Base-by-base conservation (phyloP, 2,113 vertebrate genomes). In the Oncorhynchus mykiss region DNA sequence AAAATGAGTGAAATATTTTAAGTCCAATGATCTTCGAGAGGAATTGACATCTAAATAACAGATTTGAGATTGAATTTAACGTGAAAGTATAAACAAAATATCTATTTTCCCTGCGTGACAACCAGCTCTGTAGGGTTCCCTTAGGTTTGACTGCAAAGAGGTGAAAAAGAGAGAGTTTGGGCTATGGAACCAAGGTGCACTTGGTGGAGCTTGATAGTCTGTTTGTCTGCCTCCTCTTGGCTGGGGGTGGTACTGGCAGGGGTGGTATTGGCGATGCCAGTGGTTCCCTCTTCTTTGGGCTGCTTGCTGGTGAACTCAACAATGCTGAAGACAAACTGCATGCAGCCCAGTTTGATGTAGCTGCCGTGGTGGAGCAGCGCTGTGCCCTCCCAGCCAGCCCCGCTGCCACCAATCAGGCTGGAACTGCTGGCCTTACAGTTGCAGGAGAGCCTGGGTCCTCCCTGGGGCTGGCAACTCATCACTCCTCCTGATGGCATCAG, bases 261-360 rank as follows among this genome's bases (percentile, higher is more conserved):
- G 39, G 9, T 45, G 39, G 39, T 45, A 11, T 85, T 87, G 57
- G 60, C 74, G 24, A 78, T 92, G 67, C 93, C 92, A 90, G 81
- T 84, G 84, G 85, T 86, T 78, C 88, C 91, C 80, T 89, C 91
- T 74, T 95, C 95, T 83, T 92, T 91, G 87, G 95, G 95, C 90
- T 94, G 94, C 92, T 95, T 96, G 87, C 93, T 94, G 87, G 96
- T 95, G 78, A 97, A 98, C 89, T 98, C 97, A 0, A 96, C 94
- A 74, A 98, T 93, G 92, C 96, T 98, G 92, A 98, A 98, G 81
- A 98, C 95, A 13, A 98, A 98, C 92, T 98, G 97, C 77, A 98
- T 93, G 92, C 97, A 98, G 85, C 97, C 96, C 87, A 98, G 92
- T 84, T 98, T 98, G 91, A 98, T 95, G 91, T 96, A 97, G 92